Evolutionary conservation across 2,113 vertebrate genomes (phyloP), one percentile per base, ranked within the genome.

Genomic region (Ploceus nigricollis): DNA sequence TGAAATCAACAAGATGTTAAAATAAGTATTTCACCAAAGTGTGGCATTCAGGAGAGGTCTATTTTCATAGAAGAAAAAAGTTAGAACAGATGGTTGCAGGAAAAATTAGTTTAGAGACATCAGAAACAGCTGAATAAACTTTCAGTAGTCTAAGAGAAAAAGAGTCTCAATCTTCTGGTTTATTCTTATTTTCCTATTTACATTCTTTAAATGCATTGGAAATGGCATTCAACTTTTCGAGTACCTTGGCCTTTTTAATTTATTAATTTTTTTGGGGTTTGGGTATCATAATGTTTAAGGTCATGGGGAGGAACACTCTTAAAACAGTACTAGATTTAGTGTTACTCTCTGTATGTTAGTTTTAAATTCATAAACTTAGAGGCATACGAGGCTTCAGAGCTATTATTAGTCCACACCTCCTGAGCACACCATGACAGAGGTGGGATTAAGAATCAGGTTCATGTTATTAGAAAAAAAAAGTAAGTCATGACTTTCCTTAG

Each of bases 51-150:
- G 88, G 75, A 96, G 82, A 95, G 88, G 76, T 96, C 94, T 98
- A 95, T 98, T 98, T 97, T 97, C 93, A 96, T 95, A 97, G 95
- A 97, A 93, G 44, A 60, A 87, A 96, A 89, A 78, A 81, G 51
- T 63, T 91, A 94, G 97, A 97, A 95, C 98, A 98, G 97, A 98
- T 98, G 98, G 97, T 66, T 97, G 94, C 93, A 97, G n/a, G 96
- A 97, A 96, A 97, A 93, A 95, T 89, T 97, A 95, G 89, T 96
- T 96, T 97, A 96, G 85, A 98, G 87, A 97, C 94, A 97, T 98
- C 95, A 97, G 97, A 98, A 98, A 97, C 98, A 98, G 97, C 98
- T 98, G 98, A 98, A 97, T 97, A 97, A 98, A 98, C 98, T 97
- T 98, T 96, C 94, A 91, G 90, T 95, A 97, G 96, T 95, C 96